Evolutionary conservation across 2,113 vertebrate genomes (phyloP).

Genomic region (Leptosomus discolor): DNA sequence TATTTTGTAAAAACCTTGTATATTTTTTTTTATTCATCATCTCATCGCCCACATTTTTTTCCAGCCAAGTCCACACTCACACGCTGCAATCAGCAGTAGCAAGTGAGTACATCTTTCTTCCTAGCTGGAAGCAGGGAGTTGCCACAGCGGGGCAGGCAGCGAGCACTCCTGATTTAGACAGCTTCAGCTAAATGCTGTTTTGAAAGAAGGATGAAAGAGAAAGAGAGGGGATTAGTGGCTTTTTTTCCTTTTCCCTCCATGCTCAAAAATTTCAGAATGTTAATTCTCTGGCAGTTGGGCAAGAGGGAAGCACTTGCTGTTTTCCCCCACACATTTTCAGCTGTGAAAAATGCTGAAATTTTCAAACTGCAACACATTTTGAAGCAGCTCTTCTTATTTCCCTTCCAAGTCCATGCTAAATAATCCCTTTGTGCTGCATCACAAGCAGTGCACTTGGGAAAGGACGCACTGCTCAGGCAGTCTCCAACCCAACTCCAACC

Average conservation of each 20-base stretch:
- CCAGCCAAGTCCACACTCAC: not conserved
- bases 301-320: not conserved
- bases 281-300: not conserved
- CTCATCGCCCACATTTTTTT: not conserved
- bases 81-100: not conserved
- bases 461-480: not conserved
- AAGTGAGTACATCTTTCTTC: not conserved
- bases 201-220: not conserved
- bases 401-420: not conserved
- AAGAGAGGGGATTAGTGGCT: not conserved
- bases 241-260: not conserved
- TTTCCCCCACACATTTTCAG: not conserved
- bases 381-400: not conserved
- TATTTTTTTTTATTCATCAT: not conserved
- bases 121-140: not conserved
- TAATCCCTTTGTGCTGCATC: rapidly evolving
- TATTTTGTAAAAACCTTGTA: not conserved
- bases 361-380: not conserved
- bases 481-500: not conserved
- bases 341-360: not conserved
- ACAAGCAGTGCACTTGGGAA: rapidly evolving
- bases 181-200: not conserved
- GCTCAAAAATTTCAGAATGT: not conserved
- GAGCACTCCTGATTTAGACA: rapidly evolving
- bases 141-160: not conserved